These are phyloP conservation scores for Blastobasis adustella DNA, from an alignment of 2,888 invertebrate genomes.

Conservation along the genomic window DNA sequence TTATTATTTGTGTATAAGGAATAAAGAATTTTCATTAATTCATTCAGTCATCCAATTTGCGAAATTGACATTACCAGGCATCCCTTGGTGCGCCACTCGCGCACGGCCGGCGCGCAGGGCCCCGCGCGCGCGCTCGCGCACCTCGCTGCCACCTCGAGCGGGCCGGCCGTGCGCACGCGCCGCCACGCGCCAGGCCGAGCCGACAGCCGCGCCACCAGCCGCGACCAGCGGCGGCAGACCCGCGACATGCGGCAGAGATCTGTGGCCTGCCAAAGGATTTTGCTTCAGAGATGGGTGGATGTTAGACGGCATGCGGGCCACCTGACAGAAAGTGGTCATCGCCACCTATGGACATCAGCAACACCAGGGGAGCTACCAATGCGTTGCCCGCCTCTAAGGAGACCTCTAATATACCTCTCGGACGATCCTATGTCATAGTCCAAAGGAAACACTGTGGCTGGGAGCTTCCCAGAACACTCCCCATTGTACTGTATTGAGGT, in stretches of 20 bases:
- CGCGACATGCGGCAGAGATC: slow-evolving; percentile 73
- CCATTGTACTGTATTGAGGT: too few relatives aligned
- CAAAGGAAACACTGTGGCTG: too few relatives aligned
- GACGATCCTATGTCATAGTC: too few relatives aligned
- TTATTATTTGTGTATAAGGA: too few relatives aligned
- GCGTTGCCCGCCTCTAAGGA: too few relatives aligned
- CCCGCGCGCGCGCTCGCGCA: slow-evolving; percentile 61
- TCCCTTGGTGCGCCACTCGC: slow-evolving; percentile 59
- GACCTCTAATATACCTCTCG: too few relatives aligned
- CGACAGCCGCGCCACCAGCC: slow-evolving; percentile 49
- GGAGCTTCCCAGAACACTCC: too few relatives aligned
- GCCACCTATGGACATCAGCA: too few relatives aligned
- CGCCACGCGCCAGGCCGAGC: slow-evolving; percentile 56
- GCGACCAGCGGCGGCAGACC: slow-evolving; percentile 61
- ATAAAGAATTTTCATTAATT: too few relatives aligned
- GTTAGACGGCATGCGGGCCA: neutral
- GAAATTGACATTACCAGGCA: slow-evolving; percentile 38
- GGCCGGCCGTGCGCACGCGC: slow-evolving; percentile 51
- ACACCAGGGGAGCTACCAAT: too few relatives aligned
- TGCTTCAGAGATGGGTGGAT: neutral
- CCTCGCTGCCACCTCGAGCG: slow-evolving; percentile 55
- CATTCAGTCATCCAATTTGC: too few relatives aligned
- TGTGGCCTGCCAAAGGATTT: slow-evolving; percentile 39
- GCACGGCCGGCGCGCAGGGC: slow-evolving; percentile 54
- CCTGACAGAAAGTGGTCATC: too few relatives aligned